Conservation (phyloP, 2,888 invertebrate species). For the Trissoscelio sp. region DNA sequence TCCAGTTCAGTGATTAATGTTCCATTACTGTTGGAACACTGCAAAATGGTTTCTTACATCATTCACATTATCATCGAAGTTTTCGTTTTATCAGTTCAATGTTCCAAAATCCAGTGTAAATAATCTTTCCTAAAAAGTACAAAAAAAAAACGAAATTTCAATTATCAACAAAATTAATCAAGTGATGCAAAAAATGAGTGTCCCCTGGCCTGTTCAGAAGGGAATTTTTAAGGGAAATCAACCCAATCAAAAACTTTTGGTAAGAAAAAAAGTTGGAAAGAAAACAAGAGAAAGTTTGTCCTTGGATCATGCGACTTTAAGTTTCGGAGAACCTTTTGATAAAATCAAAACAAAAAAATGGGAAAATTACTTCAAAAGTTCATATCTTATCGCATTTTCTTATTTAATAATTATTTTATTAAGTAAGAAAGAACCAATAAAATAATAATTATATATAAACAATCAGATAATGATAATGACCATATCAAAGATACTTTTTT, state of each 20-base stretch:
- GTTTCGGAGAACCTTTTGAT: too few species aligned
- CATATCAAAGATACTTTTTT: too few species aligned
- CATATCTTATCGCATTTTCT: slow-evolving; percentile 4
- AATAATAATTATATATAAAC: too few species aligned
- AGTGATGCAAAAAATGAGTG: slow-evolving; percentile 82
- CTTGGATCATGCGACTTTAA: too few species aligned
- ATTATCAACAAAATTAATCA: not conserved
- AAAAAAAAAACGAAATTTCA: too few species aligned
- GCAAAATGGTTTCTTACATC: slow-evolving; percentile 11
- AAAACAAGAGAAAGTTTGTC: not conserved
- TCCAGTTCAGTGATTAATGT: not conserved
- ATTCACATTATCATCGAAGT: not conserved
- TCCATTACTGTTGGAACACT: not conserved
- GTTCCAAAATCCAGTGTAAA: not conserved
- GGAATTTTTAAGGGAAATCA: slow-evolving; percentile 84
- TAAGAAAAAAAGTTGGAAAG: slow-evolving; percentile 66
- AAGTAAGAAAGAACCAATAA: too few species aligned
- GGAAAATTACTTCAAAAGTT: too few species aligned
- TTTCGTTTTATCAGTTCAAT: not conserved
- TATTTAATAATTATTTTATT: too few species aligned
- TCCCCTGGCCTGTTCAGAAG: slow-evolving; percentile 90
- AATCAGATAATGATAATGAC: too few species aligned
- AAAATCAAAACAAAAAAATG: too few species aligned
- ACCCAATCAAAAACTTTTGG: slow-evolving; percentile 77
- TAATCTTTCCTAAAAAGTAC: too few species aligned